Base-by-base conservation (phyloP, 2,888 invertebrate genomes). In the Melipona beecheii region DNA sequence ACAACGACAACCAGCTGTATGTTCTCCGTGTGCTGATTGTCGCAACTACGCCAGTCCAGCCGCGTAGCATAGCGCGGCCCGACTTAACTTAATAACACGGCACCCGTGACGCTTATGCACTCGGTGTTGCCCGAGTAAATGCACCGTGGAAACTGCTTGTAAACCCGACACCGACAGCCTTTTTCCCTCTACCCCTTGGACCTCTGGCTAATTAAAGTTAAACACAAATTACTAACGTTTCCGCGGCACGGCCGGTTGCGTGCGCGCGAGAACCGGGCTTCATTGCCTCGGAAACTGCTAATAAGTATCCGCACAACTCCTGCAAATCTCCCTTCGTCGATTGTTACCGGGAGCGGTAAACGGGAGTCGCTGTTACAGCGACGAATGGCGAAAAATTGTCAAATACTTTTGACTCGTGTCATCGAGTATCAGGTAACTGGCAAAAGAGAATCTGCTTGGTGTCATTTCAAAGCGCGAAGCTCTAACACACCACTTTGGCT, bases 51-150 rank as follows among this genome's bases (percentile, higher is more conserved):
- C 13, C 27, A 54, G 58, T 50, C 74, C 36, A 50, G 43, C 43
- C 58, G 50, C 52, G 72, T 74, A 80, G 78, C 70, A 83, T 83
- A 84, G 76, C 58, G 60, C 79, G 75, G 73, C 69, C 62, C 78
- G 82, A 85, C 83, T 89, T 87, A 83, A 89, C 88, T 83, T 89
- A 89, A 89, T 86, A 89, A 86, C 84, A 82, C 72, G 82, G 81
- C 77, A 62, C 66, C 83, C 70, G 56, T 78, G 81, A 78, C 81
- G 79, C 82, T 80, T 77, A 80, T 86, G 80, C 79, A 71, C 84
- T 83, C 83, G 62, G 72, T 78, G 81, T 75, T 58, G 75, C 73
- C 65, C 72, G 64, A 85, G 83, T 75, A 74, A 86, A 83, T 81
- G 84, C 79, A 81, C 75, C 82, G 80, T 82, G 75, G 81, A 64